These are phyloP conservation scores for Actenoides hombroni DNA, from an alignment of 2,113 vertebrate genomes.

Conservation along the genomic window DNA sequence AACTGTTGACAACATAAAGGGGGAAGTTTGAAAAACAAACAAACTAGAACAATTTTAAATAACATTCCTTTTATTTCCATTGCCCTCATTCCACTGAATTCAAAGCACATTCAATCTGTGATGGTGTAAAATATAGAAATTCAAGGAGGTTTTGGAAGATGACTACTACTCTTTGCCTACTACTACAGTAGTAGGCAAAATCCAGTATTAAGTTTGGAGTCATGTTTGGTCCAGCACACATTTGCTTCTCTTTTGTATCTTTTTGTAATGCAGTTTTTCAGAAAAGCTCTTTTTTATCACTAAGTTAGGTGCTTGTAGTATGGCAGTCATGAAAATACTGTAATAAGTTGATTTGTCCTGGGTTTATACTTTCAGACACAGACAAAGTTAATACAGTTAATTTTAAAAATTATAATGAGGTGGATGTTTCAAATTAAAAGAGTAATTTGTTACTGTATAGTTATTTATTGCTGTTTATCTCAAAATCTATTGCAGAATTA, in stretches of 20 bases:
- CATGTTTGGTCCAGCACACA: background rate
- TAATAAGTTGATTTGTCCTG: background rate
- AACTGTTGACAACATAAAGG: background rate
- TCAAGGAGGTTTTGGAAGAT: background rate
- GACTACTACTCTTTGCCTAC: too few relatives aligned
- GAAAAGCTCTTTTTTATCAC: background rate
- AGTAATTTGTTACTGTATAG: background rate
- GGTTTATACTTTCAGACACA: background rate
- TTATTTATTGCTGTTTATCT: background rate
- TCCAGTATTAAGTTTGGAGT: background rate
- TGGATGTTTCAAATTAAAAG: background rate
- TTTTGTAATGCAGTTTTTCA: background rate
- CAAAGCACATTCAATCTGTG: rapidly evolving
- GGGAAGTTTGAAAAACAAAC: background rate
- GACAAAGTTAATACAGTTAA: background rate
- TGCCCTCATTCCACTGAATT: background rate
- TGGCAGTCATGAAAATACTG: background rate
- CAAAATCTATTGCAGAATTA: background rate
- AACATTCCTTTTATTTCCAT: background rate
- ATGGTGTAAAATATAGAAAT: background rate
- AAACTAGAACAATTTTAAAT: background rate
- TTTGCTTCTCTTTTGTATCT: background rate
- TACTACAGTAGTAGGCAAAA: background rate
- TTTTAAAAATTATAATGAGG: background rate
- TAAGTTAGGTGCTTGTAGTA: background rate